Base-by-base conservation (phyloP, 1,140 invertebrate genomes). In the Trichomalopsis sarcophagae region DNA sequence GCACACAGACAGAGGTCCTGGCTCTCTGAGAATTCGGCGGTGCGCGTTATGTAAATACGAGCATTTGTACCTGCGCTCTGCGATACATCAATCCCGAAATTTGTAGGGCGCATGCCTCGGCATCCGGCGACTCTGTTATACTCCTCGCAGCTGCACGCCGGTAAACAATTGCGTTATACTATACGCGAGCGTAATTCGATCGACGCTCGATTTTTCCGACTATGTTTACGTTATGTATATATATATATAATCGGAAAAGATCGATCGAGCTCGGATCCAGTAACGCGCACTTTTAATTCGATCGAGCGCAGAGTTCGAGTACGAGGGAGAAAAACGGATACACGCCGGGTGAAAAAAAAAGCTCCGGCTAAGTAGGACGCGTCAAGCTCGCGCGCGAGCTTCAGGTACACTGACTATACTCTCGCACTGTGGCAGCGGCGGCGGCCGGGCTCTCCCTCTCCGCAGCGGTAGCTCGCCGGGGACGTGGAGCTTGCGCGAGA, bases 91-190 rank as follows among this genome's bases (percentile, higher is more conserved):
- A 93, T 93, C 88, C 90, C 86, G 87, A 86, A 87, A 89, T 91
- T 89, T 91, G 90, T 90, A 92, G 88, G 89, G 91, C 92, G 92
- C 92, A 93, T 93, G 92, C 92, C 92, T 93, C 89, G 86, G 88
- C 91, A 89, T 90, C 88, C 89, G 83, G 79, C 81, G 83, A 80
- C 27, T 27, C 27, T 27, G 27, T 83, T 55, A 6, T 30, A 71
- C 11, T 36, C 62, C 55, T 36, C 27, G 83, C 33, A 6, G 84
- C 71, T 27, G 9, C 27, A 33, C 23, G 68, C 68, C 23, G 68
- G 55, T 62, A 62, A 55, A 55, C 50, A 55, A 55, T 44, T 44
- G 7, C 1, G 40, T 62, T 21, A n/a, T 62, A 9, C 84, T 84
- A 76, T 36, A 36, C 5, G 74, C 85, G 78, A 27, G 27, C 27